A percentile compares a stretch with the other conserved stretches of the same genome.
Evolutionary conservation across 2,797 vertebrate genomes (phyloP).

Genomic region (Bucorvus abyssinicus): DNA sequence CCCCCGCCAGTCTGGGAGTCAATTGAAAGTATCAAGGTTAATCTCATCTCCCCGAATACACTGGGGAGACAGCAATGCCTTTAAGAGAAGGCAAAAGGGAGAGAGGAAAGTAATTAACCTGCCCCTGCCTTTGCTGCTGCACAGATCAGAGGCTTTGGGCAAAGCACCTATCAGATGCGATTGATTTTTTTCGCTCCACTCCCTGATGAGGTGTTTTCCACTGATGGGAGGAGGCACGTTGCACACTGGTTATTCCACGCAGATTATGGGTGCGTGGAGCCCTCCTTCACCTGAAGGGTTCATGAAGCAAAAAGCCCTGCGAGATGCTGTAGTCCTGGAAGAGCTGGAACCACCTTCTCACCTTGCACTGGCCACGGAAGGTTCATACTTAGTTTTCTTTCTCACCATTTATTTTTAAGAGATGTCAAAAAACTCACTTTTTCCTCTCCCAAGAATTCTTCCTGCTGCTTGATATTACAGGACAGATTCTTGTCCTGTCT

Average conservation of each 20-base stretch:
- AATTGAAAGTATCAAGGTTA: background rate
- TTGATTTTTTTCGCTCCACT: background rate
- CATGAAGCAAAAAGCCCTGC: rapidly evolving
- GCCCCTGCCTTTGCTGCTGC: background rate
- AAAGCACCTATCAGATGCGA: background rate
- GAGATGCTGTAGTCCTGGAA: rapidly evolving
- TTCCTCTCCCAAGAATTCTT: background rate
- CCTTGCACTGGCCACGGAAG: background rate
- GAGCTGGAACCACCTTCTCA: background rate
- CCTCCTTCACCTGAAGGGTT: background rate
- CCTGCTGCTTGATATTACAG: background rate
- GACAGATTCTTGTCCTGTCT: background rate
- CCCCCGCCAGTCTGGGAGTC: background rate
- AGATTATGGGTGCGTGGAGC: background rate
- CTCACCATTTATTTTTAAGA: background rate
- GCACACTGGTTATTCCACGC: background rate
- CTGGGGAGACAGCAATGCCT: background rate
- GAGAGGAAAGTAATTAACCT: background rate
- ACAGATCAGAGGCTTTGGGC: background rate
- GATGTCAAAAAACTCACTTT: background rate
- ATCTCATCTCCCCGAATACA: background rate
- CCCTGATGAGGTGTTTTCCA: background rate
- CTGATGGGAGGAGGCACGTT: background rate
- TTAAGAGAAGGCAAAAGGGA: background rate
- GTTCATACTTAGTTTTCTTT: background rate